Percentiles rank a stretch among this genome's conserved stretches.
phyloP scores from a whole-genome alignment of 2,113 vertebrate species.

The Todiramphus chloris region DNA sequence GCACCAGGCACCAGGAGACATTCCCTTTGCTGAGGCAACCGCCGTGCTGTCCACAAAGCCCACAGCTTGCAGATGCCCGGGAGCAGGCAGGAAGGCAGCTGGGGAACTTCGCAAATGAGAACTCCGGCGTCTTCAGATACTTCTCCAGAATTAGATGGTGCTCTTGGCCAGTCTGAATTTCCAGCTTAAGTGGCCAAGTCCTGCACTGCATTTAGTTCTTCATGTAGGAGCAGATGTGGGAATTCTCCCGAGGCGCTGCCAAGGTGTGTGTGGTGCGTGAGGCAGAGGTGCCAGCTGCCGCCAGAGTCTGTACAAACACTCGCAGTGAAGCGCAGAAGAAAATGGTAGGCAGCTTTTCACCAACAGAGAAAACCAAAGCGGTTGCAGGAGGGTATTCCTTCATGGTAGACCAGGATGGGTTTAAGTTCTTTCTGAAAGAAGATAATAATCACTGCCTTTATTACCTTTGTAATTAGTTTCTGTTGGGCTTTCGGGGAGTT shows the following conservation, averaged over 20 bases:
- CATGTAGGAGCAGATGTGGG: not conserved
- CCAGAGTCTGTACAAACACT: not conserved
- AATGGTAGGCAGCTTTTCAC: not conserved
- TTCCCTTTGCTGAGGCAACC: not conserved
- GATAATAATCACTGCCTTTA: not conserved
- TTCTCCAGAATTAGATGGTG: not conserved
- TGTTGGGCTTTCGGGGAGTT: no score
- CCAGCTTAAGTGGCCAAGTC: not conserved
- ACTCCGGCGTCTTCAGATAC: not conserved
- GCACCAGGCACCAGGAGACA: fast-evolving
- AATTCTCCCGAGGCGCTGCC: not conserved
- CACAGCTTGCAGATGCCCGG: not conserved
- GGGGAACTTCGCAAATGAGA: not conserved
- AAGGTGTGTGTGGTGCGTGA: not conserved
- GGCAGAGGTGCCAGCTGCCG: not conserved
- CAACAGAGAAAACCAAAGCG: not conserved
- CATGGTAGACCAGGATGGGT: not conserved
- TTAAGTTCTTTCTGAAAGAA: not conserved
- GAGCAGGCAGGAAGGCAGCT: not conserved
- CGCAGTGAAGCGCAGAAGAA: not conserved
- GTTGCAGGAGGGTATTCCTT: not conserved
- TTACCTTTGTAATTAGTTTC: not conserved
- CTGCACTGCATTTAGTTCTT: not conserved
- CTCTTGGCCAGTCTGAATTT: not conserved
- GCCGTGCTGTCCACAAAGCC: not conserved